Evolutionary conservation across 2,888 invertebrate species (phyloP), one percentile per base, ranked within the genome.

Genomic region (Amblyteles armatorius): DNA sequence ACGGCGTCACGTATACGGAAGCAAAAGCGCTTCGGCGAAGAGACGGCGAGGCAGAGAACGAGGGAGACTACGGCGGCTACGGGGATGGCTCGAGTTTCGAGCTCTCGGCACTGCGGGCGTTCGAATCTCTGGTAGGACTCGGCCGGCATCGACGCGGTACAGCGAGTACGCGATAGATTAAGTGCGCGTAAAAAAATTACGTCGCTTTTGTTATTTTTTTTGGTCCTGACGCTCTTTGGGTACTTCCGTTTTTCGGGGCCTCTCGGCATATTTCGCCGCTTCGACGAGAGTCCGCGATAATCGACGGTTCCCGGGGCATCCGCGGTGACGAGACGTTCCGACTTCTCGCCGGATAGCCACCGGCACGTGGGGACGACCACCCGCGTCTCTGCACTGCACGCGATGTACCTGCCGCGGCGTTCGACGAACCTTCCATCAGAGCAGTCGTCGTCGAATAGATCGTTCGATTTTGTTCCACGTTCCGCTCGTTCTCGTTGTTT

Each of bases 101-200:
- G 57, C 40, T 6, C 22, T 57, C 40, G 16, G 74, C 57, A 44
- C 44, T 63, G 74, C 74, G 63, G 63, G 74, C 74, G 60, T 74
- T 74, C 63, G 74, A 63, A 11, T 74, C 63, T 74, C 63, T 44
- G 55, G 4, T 48, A 48, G 11, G 22, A 22, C 57, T 57, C 1
- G 26, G 26, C 26, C 11, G 57, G 11, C 57, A 13, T 57, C 26
- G 57, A 13, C 22, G 55, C 55, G 40, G 11, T 22, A 22, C 55
- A 55, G 11, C 22, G 57, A 22, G 57, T 57, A 13, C 57, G 26
- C 11, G 3, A 13, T 57, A 57, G 44, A 48, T 16, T 13, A 48
- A 16, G 16, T 16, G 44, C 13, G 16, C 13, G 13, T 13, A 1
- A 48, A 16, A 16, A 48, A 48, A 16, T 0, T 22, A 11, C 55